Conservation (phyloP, 1,140 invertebrate species). For the Dreissena polymorpha region DNA sequence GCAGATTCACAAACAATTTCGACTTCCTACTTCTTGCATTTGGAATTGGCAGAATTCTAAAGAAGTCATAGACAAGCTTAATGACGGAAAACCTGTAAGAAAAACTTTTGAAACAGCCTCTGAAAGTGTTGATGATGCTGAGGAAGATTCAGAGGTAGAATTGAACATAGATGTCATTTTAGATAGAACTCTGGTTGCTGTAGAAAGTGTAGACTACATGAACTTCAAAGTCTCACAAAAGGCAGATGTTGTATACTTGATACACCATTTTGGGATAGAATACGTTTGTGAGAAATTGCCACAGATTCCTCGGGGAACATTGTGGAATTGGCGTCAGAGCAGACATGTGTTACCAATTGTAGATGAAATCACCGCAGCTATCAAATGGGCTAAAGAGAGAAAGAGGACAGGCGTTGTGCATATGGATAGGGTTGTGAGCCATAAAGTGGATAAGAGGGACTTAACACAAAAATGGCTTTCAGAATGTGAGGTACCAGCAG, state of each 20-base stretch:
- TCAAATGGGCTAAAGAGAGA: not conserved
- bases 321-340: slow-evolving; percentile 53
- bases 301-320: slow-evolving; percentile 39
- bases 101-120: not conserved
- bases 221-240: slow-evolving; percentile 35
- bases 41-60: slow-evolving; percentile 52
- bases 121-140: slow-evolving; percentile 8
- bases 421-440: not conserved
- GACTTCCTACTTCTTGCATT: slow-evolving; percentile 35
- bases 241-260: slow-evolving; percentile 38
- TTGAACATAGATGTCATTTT: slow-evolving; percentile 39
- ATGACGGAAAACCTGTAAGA: not conserved
- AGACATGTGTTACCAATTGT: slow-evolving; percentile 18
- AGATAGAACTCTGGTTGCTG: slow-evolving; percentile 23
- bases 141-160: slow-evolving; percentile 7
- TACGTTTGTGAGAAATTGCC: slow-evolving; percentile 51
- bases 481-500: not conserved
- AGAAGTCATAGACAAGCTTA: slow-evolving; percentile 11
- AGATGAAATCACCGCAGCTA: not conserved
- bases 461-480: slow-evolving; percentile 46
- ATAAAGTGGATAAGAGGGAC: slow-evolving; percentile 28
- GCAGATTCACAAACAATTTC: slow-evolving; percentile 48
- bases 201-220: slow-evolving; percentile 16
- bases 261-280: slow-evolving; percentile 47
- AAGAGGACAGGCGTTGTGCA: not conserved